A percentile compares a stretch with the other conserved stretches of the same genome.
Evolutionary conservation across 64 coral and sea anemone genomes (phyloP).

Genomic region (Pocillopora damicornis): DNA sequence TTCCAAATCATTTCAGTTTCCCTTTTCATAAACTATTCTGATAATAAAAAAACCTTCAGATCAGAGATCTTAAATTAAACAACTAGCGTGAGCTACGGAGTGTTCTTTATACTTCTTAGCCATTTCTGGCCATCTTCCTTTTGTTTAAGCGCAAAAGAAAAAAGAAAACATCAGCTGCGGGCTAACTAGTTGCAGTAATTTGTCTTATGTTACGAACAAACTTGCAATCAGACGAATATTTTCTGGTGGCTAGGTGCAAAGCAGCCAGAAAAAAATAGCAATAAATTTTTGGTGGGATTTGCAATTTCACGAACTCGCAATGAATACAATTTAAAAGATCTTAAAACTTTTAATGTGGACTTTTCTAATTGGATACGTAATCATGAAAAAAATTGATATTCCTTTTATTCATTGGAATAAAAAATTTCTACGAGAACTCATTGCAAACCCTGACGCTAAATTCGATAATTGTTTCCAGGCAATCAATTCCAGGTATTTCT

Average conservation of each 20-base stretch:
- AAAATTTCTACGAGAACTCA: background rate
- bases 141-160: conserved; percentile 4
- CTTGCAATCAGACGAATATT: background rate
- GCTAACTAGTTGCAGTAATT: conserved; percentile 1
- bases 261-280: background rate
- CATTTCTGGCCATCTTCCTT: background rate
- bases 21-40: too few relatives aligned
- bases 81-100: background rate
- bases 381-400: background rate
- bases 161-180: background rate
- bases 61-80: background rate
- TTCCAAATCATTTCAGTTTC: too few relatives aligned
- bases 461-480: background rate
- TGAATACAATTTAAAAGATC: background rate
- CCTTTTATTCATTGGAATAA: background rate
- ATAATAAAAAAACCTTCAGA: too few relatives aligned
- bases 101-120: background rate
- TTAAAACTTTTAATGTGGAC: background rate
- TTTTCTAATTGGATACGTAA: background rate
- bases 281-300: background rate
- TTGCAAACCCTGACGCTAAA: background rate
- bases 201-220: conserved; percentile 1
- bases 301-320: background rate
- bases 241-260: background rate
- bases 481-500: background rate